Conservation (phyloP, 2,113 vertebrate species). For the Daubentonia madagascariensis region DNA sequence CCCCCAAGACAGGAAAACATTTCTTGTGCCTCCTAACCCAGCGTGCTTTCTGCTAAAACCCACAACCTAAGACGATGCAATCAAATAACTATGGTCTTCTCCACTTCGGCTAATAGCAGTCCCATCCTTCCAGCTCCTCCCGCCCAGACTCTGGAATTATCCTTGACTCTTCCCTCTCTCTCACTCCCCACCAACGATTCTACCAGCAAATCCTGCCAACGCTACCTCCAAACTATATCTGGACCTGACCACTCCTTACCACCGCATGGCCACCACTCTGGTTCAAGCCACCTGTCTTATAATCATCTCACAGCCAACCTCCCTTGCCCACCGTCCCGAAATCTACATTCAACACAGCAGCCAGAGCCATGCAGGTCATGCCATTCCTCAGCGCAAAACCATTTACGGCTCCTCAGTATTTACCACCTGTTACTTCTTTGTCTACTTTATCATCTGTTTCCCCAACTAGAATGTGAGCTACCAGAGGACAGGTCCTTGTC, state of each 20-base stretch:
- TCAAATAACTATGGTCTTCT: not conserved
- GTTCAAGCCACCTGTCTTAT: not conserved
- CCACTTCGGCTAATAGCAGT: not conserved
- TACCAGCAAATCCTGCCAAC: not conserved
- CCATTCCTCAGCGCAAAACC: not conserved
- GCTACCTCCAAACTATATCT: not conserved
- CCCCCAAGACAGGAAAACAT: not conserved
- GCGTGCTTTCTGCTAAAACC: not conserved
- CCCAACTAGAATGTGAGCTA: not conserved
- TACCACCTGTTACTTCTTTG: fast-evolving
- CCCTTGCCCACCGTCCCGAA: not conserved
- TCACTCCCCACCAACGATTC: not conserved
- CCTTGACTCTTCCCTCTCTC: not conserved
- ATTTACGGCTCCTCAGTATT: not conserved
- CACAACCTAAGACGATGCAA: not conserved
- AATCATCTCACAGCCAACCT: not conserved
- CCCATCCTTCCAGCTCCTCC: not conserved
- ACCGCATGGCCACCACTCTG: fast-evolving
- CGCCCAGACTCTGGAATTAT: not conserved
- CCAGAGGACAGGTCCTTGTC: not conserved
- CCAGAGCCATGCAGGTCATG: not conserved
- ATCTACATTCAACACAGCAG: not conserved
- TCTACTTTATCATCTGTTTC: not conserved
- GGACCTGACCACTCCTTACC: not conserved
- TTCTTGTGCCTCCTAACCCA: not conserved